These are phyloP conservation scores for Cyclopterus lumpus DNA, from an alignment of 2,797 vertebrate genomes.

Conservation along the genomic window DNA sequence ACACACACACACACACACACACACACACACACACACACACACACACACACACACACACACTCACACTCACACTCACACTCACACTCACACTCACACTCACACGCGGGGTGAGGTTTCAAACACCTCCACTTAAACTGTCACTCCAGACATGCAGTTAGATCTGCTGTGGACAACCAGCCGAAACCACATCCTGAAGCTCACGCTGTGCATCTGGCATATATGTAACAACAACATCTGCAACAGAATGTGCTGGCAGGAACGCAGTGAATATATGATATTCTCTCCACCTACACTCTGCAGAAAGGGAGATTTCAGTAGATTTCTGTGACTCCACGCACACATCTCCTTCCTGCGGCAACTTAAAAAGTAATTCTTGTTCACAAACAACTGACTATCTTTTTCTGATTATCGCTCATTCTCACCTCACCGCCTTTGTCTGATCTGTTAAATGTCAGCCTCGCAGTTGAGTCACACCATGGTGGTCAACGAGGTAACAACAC, in stretches of 20 bases:
- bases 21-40: neutral
- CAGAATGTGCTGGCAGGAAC: slow-evolving; percentile 11
- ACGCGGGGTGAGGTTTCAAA: slow-evolving; percentile 21
- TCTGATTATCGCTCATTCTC: slow-evolving; percentile 58
- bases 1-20: neutral
- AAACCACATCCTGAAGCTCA: slow-evolving; percentile 65
- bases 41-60: neutral
- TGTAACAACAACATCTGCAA: slow-evolving; percentile 39
- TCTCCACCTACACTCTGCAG: slow-evolving; percentile 56
- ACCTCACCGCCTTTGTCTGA: slow-evolving; percentile 70
- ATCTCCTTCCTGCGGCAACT: slow-evolving; percentile 38
- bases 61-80: slow-evolving; percentile 4
- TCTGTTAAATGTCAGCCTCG: slow-evolving; percentile 66
- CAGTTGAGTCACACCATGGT: slow-evolving; percentile 63
- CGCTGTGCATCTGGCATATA: slow-evolving; percentile 27
- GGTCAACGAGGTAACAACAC: slow-evolving; percentile 56
- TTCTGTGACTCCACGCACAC: slow-evolving; percentile 32
- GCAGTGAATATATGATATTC: slow-evolving; percentile 32
- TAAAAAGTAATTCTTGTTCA: slow-evolving; percentile 34
- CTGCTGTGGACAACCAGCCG: slow-evolving; percentile 34
- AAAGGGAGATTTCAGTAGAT: slow-evolving; percentile 30
- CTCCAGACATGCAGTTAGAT: slow-evolving; percentile 31
- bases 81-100: neutral
- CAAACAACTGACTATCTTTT: slow-evolving; percentile 50
- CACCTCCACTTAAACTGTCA: slow-evolving; percentile 21